These are phyloP conservation scores for Stratiomys singularior DNA, from an alignment of 2,888 invertebrate genomes.

Conservation along the genomic window DNA sequence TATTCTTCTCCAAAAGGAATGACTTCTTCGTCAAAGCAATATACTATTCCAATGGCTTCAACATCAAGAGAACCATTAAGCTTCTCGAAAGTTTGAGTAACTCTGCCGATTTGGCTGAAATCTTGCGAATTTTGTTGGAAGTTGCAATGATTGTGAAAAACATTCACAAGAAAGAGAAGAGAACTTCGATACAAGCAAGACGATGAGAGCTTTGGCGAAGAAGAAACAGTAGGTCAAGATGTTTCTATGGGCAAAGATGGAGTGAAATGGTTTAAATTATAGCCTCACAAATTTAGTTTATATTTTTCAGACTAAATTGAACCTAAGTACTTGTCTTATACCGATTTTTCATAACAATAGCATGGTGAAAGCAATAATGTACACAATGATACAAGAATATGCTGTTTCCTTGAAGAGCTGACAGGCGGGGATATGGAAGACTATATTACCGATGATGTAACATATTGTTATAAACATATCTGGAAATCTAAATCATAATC, in stretches of 20 bases:
- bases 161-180: slow-evolving; percentile 1
- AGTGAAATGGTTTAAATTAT: slow-evolving; percentile 1
- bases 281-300: too few relatives aligned
- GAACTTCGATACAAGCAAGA: slow-evolving; percentile 15
- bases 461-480: too few relatives aligned
- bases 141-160: slow-evolving; percentile 12
- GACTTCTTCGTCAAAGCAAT: slow-evolving; percentile 22
- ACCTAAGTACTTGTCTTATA: too few relatives aligned
- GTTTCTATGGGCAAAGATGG: slow-evolving; percentile 7
- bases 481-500: too few relatives aligned
- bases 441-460: too few relatives aligned
- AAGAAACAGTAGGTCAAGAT: not conserved
- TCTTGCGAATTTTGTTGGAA: not conserved
- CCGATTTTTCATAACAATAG: too few relatives aligned
- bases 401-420: too few relatives aligned
- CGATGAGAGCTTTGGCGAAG: not conserved
- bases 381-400: too few relatives aligned
- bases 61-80: not conserved
- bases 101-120: slow-evolving; percentile 6
- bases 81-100: slow-evolving; percentile 5
- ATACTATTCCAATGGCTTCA: slow-evolving; percentile 25
- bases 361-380: too few relatives aligned
- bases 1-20: slow-evolving; percentile 19
- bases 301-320: too few relatives aligned
- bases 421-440: too few relatives aligned